These are phyloP conservation scores for Drosophila nr. perissopoda DNA, from an alignment of 2,888 invertebrate species.

Conservation along the genomic window DNA sequence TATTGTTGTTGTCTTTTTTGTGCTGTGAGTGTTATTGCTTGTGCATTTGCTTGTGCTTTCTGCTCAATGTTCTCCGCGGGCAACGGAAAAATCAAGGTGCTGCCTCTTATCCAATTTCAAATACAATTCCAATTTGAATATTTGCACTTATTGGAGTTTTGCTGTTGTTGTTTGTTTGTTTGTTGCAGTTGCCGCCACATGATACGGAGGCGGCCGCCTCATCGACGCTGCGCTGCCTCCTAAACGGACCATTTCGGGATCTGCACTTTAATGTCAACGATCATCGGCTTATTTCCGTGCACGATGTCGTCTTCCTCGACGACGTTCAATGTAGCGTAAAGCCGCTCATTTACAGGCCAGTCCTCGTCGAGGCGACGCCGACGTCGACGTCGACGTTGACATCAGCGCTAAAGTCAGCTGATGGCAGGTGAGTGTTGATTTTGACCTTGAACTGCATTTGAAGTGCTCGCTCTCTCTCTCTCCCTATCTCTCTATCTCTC, in stretches of 20 bases:
- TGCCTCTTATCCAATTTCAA: background rate
- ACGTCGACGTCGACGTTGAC: slow-evolving; percentile 15
- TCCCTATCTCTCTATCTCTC: background rate
- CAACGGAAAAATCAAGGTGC: slow-evolving; percentile 80
- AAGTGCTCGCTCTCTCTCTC: slow-evolving; percentile 19
- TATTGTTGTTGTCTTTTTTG: slow-evolving; percentile 2
- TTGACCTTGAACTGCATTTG: slow-evolving; percentile 57
- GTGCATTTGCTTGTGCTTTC: slow-evolving; percentile 11
- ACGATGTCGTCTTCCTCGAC: slow-evolving; percentile 82
- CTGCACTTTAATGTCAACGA: slow-evolving; percentile 76
- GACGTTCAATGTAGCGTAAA: slow-evolving; percentile 76
- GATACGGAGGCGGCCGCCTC: slow-evolving; percentile 68
- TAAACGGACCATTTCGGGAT: slow-evolving; percentile 82
- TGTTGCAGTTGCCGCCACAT: slow-evolving; percentile 78
- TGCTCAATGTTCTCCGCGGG: slow-evolving; percentile 76
- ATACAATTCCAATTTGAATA: slow-evolving; percentile 8
- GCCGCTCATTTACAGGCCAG: slow-evolving; percentile 81
- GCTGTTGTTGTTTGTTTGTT: slow-evolving; percentile 16
- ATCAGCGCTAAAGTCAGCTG: slow-evolving; percentile 14
- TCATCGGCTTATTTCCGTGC: slow-evolving; percentile 80
- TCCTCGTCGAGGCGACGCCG: slow-evolving; percentile 52
- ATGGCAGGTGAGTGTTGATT: slow-evolving; percentile 60
- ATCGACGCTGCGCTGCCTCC: slow-evolving; percentile 80
- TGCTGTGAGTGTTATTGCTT: slow-evolving; percentile 24
- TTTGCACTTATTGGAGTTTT: slow-evolving; percentile 14